Base-by-base conservation (phyloP, 37 sponge, comb jelly and placozoan species). In the Cliona cf. orientalis region DNA sequence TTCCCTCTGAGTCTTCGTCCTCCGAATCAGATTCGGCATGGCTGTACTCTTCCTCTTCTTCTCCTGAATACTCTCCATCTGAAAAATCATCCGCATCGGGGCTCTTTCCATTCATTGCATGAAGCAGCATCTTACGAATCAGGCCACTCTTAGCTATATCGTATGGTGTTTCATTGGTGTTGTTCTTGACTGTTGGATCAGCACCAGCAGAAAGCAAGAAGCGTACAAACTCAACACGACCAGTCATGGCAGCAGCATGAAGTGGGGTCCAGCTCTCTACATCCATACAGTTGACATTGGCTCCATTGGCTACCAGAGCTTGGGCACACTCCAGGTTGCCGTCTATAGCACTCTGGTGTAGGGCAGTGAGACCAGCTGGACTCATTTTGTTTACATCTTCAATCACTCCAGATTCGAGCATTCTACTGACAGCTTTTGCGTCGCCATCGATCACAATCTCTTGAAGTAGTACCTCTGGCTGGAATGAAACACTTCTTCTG, bases 261-360 rank as follows among this genome's bases (percentile, higher is more conserved):
- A 87, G 76, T 1, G 82, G 92, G 4, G 91, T 91, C 79, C 95
- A 95, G 21, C 67, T 64, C 61, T 95, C 95, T 25, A 85, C 84
- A 73, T 95, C 95, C 17, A 57, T 75, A 19, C 80, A 76, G 66
- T 95, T 91, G 14, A 95, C 83, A 49, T 95, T 75, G 21, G 89
- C 95, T 39, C 95, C 95, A 37, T 81, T 88, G 3, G 71, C 70
- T n/a, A 95, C 75, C 1, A 95, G 75, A 1, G 86, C 75, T 31
- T 88, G 80, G 26, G 91, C 89, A 32, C 91, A 95, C 66, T 87
- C 91, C 34, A 91, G 67, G 69, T 95, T 91, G 1, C 95, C 95
- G 49, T 95, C 95, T 3, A 95, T 59, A 34, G 95, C 95, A 45
- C 78, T 76, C 46, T 95, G 95, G 74, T 95, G 95, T 32, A 95